Percentiles rank a stretch among this genome's conserved stretches.
Conservation (phyloP, 92 coral and sea anemone species). For the Zoanthus gigantus region DNA sequence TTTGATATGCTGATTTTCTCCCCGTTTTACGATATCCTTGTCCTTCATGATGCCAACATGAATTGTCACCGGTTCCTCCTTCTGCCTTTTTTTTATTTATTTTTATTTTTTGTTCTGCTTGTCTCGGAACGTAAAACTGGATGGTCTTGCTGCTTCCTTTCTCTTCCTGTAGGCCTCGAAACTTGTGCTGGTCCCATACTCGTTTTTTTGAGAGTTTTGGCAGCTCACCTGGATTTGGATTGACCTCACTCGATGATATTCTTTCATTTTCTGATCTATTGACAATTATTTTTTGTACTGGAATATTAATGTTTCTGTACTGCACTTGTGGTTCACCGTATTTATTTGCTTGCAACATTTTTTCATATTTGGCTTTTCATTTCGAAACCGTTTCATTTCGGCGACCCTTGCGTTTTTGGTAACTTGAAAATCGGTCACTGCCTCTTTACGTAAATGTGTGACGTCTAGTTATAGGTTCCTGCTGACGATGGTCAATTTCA, state of each 20-base stretch:
- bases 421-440: no score
- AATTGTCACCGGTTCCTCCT: constrained; percentile 1
- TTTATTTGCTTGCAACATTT: no score
- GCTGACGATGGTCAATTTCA: no score
- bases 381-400: no score
- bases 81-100: not conserved
- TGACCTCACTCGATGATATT: not conserved
- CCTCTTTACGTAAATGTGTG: no score
- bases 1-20: constrained; percentile 10
- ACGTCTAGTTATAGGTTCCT: no score
- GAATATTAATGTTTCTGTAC: not conserved
- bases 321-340: not conserved
- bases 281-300: not conserved
- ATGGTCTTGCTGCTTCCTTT: not conserved
- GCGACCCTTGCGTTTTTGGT: no score
- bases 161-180: not conserved
- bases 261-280: not conserved
- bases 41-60: constrained; percentile 17
- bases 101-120: no score
- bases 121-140: not conserved
- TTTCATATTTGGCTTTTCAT: no score
- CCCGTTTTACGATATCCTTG: constrained; percentile 9
- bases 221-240: not conserved
- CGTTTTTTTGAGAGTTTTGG: not conserved
- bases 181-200: not conserved